Conservation (phyloP, 2,888 invertebrate genomes). For the Lycia hirtaria region DNA sequence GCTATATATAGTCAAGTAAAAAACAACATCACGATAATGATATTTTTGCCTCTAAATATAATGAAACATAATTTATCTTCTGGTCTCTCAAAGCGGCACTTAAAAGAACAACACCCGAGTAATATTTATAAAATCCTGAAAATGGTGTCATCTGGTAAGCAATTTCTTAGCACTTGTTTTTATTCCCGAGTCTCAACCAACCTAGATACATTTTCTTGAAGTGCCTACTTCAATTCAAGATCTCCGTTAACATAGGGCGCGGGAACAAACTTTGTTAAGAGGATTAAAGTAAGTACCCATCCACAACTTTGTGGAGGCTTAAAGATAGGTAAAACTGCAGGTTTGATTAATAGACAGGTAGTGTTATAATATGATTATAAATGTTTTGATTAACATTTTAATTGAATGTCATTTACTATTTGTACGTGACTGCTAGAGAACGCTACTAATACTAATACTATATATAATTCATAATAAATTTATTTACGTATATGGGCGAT, state of each 20-base stretch:
- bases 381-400: no score
- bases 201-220: constrained; percentile 9
- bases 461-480: no score
- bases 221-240: constrained; percentile 21
- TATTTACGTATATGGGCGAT: no score
- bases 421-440: no score
- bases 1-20: no score
- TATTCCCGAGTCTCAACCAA: neutral
- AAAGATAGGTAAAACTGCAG: constrained; percentile 9
- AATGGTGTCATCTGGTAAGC: neutral
- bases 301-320: constrained; percentile 38
- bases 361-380: no score
- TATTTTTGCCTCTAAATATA: no score
- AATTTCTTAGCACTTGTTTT: constrained; percentile 8
- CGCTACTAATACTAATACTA: no score
- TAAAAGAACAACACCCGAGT: neutral
- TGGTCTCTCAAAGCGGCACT: neutral
- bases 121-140: neutral
- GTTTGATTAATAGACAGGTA: neutral
- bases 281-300: constrained; percentile 46
- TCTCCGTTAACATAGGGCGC: constrained; percentile 41
- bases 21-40: no score
- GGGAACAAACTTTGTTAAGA: constrained; percentile 49
- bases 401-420: neutral
- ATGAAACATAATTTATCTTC: neutral